Evolutionary conservation across 2,113 vertebrate species (phyloP).

Genomic region (Cyprinodon variegatus): DNA sequence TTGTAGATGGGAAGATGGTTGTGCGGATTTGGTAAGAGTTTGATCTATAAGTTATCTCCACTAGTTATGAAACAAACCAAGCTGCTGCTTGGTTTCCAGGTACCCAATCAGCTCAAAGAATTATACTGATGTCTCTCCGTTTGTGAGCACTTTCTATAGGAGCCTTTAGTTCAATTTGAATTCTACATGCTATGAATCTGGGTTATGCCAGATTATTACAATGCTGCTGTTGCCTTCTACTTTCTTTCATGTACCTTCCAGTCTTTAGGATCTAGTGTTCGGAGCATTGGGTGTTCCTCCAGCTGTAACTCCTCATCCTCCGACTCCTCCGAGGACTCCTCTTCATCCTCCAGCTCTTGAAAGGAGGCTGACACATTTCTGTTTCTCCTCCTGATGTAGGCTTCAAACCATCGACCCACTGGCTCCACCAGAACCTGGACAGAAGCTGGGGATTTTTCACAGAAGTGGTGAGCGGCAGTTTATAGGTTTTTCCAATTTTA

Average conservation of each 20-base stretch:
- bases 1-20: too few relatives aligned
- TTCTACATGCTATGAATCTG: too few relatives aligned
- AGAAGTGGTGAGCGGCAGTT: not conserved
- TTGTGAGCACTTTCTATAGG: too few relatives aligned
- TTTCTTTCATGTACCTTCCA: conserved; percentile 87
- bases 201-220: too few relatives aligned
- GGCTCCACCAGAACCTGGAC: conserved; percentile 93
- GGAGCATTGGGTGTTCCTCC: conserved; percentile 93
- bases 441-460: conserved; percentile 80
- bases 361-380: conserved; percentile 93
- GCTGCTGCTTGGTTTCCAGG: too few relatives aligned
- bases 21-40: too few relatives aligned
- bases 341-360: conserved; percentile 97
- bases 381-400: conserved; percentile 92
- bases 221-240: too few relatives aligned
- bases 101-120: too few relatives aligned
- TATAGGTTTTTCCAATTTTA: not conserved
- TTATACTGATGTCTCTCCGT: too few relatives aligned
- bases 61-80: too few relatives aligned
- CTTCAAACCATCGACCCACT: conserved; percentile 98
- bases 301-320: conserved; percentile 95
- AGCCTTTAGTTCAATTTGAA: too few relatives aligned
- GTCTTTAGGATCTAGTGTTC: conserved; percentile 98
- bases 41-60: too few relatives aligned
- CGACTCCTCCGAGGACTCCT: conserved; percentile 91